These are phyloP conservation scores for Lysandra bellargus DNA, from an alignment of 2,888 invertebrate species.

Conservation along the genomic window DNA sequence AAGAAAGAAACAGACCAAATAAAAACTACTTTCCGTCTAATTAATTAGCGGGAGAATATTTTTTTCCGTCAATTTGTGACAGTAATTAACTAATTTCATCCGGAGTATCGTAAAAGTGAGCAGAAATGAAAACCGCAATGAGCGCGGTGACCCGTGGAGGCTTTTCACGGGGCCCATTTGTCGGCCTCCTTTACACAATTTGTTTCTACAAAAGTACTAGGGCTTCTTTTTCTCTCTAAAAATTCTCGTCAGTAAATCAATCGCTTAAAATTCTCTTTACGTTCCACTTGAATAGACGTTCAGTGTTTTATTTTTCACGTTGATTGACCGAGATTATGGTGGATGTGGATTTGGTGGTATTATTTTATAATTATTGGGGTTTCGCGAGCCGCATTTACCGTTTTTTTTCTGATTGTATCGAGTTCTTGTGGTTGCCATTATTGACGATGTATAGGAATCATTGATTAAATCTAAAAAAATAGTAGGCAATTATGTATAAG, in stretches of 20 bases:
- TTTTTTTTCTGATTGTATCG: background rate
- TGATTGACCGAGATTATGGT: background rate
- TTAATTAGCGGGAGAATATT: conserved; percentile 10
- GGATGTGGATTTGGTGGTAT: background rate
- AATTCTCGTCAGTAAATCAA: conserved; percentile 11
- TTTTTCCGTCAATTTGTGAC: conserved; percentile 16
- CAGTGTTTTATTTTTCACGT: background rate
- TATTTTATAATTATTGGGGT: background rate
- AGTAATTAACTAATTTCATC: conserved; percentile 31
- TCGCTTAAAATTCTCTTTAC: background rate
- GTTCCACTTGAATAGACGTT: background rate
- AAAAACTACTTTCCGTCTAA: conserved; percentile 18
- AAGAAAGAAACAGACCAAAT: background rate
- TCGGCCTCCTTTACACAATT: conserved; percentile 33
- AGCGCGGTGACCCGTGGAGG: conserved; percentile 37
- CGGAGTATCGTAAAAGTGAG: conserved; percentile 33
- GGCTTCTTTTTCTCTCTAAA: background rate
- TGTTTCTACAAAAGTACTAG: conserved; percentile 30
- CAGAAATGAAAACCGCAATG: conserved; percentile 37
- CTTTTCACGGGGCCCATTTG: conserved; percentile 35
- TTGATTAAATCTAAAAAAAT: too few relatives aligned
- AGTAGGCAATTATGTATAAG: too few relatives aligned
- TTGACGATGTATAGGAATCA: background rate
- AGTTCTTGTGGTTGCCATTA: background rate
- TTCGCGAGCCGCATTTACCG: background rate